Evolutionary conservation across 1,140 invertebrate species (phyloP), one percentile per base, ranked within the genome.

Genomic region (Bombyx mori): DNA sequence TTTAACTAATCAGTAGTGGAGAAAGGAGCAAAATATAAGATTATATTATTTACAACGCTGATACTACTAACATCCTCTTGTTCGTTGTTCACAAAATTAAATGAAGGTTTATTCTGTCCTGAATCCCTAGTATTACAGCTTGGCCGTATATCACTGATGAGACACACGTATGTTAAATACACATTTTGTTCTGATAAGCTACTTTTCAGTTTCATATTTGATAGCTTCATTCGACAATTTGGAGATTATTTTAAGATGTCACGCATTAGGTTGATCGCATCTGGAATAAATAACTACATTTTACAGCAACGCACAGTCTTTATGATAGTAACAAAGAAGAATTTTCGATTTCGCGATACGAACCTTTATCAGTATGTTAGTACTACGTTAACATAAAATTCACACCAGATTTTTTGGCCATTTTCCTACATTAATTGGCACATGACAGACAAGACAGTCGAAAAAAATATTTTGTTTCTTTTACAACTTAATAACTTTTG

Each of bases 181-280:
- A 75, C 66, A 50, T 79, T 85, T 48, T 83, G 79, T 47, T 81
- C 80, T 18, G 82, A 80, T 22, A 67, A 63, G 43, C 77, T 86
- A 52, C 61, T 71, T 3, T 68, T 57, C n/a, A 86, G 48, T 49
- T 74, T 77, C 58, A 75, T 66, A 35, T 35, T 35, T 35, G 26
- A 35, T 35, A 35, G 26, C 26, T 35, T 35, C 4, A 35, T 35
- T 35, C 26, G 26, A 35, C 26, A 35, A 35, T 35, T 35, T 35
- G 26, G 26, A 2, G 26, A 35, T 35, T 35, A 35, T 35, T 35
- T 35, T 35, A 35, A 35, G 26, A 35, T 35, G 4, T 35, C 26
- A 35, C 4, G 26, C 26, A 1, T 35, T 35, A 35, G 26, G 26
- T 35, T 35, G 26, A 35, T 35, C 26, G 26, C 26, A 35, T 35